Evolutionary conservation across 1,140 invertebrate genomes (phyloP), one percentile per base, ranked within the genome.

Genomic region (Musca vetustissima): DNA sequence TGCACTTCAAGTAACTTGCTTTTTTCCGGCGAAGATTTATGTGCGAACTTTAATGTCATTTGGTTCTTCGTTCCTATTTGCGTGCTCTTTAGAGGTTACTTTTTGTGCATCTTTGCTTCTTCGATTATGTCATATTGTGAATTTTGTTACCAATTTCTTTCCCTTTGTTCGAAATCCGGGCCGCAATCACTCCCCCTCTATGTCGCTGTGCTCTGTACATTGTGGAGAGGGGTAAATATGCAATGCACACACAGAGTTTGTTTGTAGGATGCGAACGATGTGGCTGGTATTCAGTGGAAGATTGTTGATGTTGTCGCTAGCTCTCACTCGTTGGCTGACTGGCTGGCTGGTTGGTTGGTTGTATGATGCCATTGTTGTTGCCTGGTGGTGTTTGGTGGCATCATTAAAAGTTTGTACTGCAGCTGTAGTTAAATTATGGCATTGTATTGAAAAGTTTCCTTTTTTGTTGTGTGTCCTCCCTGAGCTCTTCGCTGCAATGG

Each of bases 321-420:
- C 57, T 36, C 17, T 61, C 36, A 11, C 11, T 43, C 6, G 36
- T 13, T 43, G 9, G 28, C 28, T 32, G 28, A 32, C 28, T 32
- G 28, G 28, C 28, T 32, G 28, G 4, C 9, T 32, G 28, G 28
- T 9, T 32, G 28, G 28, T 32, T 32, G 28, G 9, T 9, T 32
- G 9, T 32, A 32, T 9, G 28, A 4, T 32, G 36, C 36, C 36
- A 43, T 43, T 43, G 36, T 43, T 43, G 36, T 43, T 43, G 36
- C 36, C 36, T 43, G 57, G 57, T 43, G 57, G 57, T 32, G 57
- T 36, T 61, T 61, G 57, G 57, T 61, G 57, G 57, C 57, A 61
- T 61, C 57, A 61, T 61, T 61, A 61, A 61, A 61, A 61, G 57
- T 61, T 61, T 61, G 21, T 61, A 61, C 32, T 61, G 57, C 57